Conservation (phyloP, 2,797 vertebrate species). For the Threskiornis aethiopicus region DNA sequence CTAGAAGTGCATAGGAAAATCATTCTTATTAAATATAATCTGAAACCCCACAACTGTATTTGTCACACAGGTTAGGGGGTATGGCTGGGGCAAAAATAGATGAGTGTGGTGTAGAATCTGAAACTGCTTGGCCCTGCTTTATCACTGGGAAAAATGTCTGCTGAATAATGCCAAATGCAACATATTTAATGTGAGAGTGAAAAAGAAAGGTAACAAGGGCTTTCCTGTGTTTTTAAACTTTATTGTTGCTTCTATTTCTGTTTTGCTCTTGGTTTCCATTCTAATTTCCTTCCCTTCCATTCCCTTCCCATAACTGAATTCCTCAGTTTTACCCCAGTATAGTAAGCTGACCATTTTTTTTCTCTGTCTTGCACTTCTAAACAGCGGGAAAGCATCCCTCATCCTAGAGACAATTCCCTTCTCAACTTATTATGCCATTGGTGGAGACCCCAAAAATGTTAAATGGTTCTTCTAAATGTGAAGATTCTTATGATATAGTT, state of each 20-base stretch:
- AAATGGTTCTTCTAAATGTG: background rate
- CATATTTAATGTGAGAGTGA: background rate
- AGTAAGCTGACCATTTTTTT: background rate
- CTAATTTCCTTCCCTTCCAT: background rate
- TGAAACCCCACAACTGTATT: fast-evolving
- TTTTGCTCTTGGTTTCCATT: background rate
- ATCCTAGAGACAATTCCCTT: background rate
- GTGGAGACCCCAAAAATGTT: background rate
- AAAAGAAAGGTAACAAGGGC: background rate
- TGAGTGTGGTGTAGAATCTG: background rate
- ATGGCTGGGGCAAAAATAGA: background rate
- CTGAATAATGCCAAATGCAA: background rate
- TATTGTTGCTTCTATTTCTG: background rate
- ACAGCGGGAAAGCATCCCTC: background rate
- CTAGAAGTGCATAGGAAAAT: background rate
- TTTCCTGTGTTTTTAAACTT: background rate
- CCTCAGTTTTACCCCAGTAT: background rate
- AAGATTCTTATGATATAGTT: background rate
- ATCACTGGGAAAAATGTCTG: background rate
- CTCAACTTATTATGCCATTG: background rate
- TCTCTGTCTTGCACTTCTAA: background rate
- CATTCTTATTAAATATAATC: background rate
- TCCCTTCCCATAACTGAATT: no score
- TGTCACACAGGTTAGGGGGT: background rate
- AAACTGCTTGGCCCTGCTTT: background rate